Base-by-base conservation (phyloP, 2,888 invertebrate species). In the Scelioninae gen. 2 region DNA sequence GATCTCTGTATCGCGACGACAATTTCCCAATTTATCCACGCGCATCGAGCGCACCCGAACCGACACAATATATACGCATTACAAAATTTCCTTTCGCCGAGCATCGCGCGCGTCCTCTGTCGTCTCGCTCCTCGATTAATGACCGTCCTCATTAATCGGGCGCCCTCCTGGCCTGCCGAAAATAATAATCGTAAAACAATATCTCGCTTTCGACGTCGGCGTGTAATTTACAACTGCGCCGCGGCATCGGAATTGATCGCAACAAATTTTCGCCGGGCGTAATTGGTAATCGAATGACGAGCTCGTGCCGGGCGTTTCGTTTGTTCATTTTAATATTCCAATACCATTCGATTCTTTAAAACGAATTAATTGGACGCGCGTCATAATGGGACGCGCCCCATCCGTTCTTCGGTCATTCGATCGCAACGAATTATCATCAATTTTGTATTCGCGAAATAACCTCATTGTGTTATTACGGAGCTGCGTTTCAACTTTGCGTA, bases 251-350 rank as follows among this genome's bases (percentile, higher is more conserved):
- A 71, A 61, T 55, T 60, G 64, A 60, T 58, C 39, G 64, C 37
- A 52, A 71, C 64, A 64, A n/a, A n/a, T 71, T 71, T 71, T 58
- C 58, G 45, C 19, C 57, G 41, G n/a, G 18, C 71, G 28, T 72
- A 65, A 65, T 72, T 65, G 72, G 55, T 65, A 72, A 72, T 72
- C 63, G 64, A 64, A 63, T 63, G 69, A 69, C 61, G 55, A 46
- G 31, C 60, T 11, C 39, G 57, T 22, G 39, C 53, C 37, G 45
- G 50, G 33, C 55, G 39, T 37, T 58, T 35, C 55, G 67, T 72
- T 72, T 61, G 72, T 72, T 72, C 67, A 61, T 61, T 72, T 72
- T 72, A 72, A 72, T 67, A 72, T 72, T 67, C 67, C 72, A 67
- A 67, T 65, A 48, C 22, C 43, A 43, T 55, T 67, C 43, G 57